phyloP scores from a whole-genome alignment of 23 tunicate species.

The Aplidium turbinatum region DNA sequence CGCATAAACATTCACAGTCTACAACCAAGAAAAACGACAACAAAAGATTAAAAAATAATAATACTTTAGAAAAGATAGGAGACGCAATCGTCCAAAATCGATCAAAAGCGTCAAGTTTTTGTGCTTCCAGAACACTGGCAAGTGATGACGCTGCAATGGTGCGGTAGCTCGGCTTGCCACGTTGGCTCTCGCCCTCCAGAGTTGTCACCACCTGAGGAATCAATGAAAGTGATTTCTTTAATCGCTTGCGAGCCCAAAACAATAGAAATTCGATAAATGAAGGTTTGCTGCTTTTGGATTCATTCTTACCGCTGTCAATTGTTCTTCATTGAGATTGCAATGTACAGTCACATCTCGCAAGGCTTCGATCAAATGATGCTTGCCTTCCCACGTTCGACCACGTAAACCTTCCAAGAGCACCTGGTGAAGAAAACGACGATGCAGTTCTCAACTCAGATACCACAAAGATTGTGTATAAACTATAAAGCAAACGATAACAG shows the following conservation, averaged over 20 bases:
- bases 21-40: no score
- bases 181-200: slow-evolving; percentile 42
- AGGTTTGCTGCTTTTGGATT: background rate
- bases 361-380: slow-evolving; percentile 52
- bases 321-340: slow-evolving; percentile 29
- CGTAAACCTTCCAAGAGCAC: slow-evolving; percentile 44
- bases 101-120: slow-evolving; percentile 42
- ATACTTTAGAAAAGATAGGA: slow-evolving; percentile 29
- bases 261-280: background rate
- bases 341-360: slow-evolving; percentile 45
- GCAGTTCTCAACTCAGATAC: no score
- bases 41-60: no score
- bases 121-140: slow-evolving; percentile 34
- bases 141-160: slow-evolving; percentile 37
- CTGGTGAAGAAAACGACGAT: no score
- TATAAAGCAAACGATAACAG: no score
- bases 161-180: slow-evolving; percentile 47
- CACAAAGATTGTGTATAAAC: no score
- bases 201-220: slow-evolving; percentile 30
- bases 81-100: slow-evolving; percentile 34
- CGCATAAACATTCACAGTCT: no score
- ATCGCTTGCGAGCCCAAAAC: background rate
- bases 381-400: slow-evolving; percentile 81
- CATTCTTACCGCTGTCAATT: background rate
- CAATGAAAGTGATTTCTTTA: background rate